phyloP scores from a whole-genome alignment of 2,888 invertebrate genomes.

The Drosophila lutescens region DNA sequence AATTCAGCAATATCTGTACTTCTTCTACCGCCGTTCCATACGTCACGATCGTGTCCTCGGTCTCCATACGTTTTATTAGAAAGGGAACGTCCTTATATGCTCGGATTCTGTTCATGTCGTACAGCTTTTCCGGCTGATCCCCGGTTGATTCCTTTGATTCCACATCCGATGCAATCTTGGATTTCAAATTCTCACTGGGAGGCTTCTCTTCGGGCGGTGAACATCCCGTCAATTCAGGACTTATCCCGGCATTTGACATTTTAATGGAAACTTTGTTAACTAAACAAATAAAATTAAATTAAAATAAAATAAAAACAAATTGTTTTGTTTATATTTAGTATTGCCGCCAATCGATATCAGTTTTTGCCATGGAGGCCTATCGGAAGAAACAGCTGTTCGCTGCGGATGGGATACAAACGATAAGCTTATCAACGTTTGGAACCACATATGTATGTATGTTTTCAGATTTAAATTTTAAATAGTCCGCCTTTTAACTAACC shows the following conservation, averaged over 20 bases:
- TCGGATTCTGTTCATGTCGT: slow-evolving; percentile 48
- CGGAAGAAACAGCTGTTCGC: not conserved
- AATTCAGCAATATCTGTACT: slow-evolving; percentile 45
- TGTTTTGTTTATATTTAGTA: not conserved
- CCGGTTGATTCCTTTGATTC: slow-evolving; percentile 1
- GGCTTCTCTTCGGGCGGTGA: not conserved
- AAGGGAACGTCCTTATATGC: slow-evolving; percentile 62
- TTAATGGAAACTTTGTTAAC: not conserved
- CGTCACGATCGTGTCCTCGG: slow-evolving; percentile 49
- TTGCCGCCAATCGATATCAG: not conserved
- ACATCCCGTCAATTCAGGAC: slow-evolving; percentile 26
- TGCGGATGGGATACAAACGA: not conserved
- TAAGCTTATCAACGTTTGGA: not conserved
- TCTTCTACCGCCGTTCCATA: slow-evolving; percentile 55
- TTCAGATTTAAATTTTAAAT: no score
- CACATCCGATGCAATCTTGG: slow-evolving; percentile 2
- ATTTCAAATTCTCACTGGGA: not conserved
- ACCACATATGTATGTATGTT: no score
- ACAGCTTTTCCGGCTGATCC: slow-evolving; percentile 42
- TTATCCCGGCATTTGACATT: slow-evolving; percentile 49
- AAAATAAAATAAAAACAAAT: not conserved
- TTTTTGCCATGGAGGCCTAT: no score
- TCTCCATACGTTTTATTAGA: slow-evolving; percentile 57
- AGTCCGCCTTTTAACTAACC: no score
- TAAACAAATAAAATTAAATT: not conserved